These are phyloP conservation scores for Pterocles orientalis DNA, from an alignment of 2,113 vertebrate species.

Conservation along the genomic window DNA sequence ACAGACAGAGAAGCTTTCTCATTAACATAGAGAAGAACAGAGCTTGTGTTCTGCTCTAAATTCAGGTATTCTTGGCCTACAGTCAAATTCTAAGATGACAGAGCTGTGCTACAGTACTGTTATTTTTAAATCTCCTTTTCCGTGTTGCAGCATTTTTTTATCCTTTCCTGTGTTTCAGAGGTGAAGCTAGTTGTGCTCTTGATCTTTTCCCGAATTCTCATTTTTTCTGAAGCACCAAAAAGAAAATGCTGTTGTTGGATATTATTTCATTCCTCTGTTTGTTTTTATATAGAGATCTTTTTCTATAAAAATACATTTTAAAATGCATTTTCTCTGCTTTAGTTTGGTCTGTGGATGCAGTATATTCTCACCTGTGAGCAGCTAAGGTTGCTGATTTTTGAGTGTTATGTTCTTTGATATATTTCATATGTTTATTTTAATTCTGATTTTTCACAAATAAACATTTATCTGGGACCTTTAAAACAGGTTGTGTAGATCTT, in stretches of 20 bases:
- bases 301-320: neutral
- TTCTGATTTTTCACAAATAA: neutral
- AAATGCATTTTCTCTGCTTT: neutral
- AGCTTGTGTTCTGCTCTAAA: neutral
- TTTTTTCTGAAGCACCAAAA: neutral
- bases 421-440: neutral
- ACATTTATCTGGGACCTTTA: neutral
- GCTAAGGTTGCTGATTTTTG: neutral
- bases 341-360: neutral
- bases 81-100: neutral
- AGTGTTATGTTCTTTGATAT: neutral
- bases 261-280: neutral
- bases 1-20: neutral
- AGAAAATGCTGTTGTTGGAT: neutral
- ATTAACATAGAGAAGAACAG: neutral
- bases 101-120: neutral
- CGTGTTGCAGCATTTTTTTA: neutral
- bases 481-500: neutral
- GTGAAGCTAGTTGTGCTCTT: neutral
- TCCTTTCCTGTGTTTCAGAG: neutral
- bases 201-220: neutral
- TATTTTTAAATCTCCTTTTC: neutral
- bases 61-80: neutral
- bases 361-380: neutral
- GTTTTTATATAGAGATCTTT: neutral